Percentiles rank a stretch among this genome's conserved stretches.
Evolutionary conservation across 2,888 invertebrate species (phyloP).

Genomic region (Melangyna quadrimaculata): DNA sequence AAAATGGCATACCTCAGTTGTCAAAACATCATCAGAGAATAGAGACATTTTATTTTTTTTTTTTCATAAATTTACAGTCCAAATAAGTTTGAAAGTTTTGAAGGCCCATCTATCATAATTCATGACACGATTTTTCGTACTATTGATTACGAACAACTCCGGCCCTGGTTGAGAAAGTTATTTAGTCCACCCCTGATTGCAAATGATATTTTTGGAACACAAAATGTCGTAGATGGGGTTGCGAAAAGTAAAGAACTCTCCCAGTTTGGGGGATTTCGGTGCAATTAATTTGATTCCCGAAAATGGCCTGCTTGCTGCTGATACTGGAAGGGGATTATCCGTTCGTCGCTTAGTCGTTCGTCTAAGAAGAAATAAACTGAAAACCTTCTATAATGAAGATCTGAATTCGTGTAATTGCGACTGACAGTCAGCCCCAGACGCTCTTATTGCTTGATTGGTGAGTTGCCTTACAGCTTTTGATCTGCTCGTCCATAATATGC

Average conservation of each 20-base stretch:
- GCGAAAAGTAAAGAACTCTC: not conserved
- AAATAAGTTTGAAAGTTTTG: no score
- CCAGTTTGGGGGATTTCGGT: conserved; percentile 29
- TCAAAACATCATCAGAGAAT: no score
- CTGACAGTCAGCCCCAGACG: conserved; percentile 59
- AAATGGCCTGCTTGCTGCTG: conserved; percentile 11
- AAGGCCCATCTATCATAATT: no score
- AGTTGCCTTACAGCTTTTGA: conserved; percentile 22
- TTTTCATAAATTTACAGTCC: no score
- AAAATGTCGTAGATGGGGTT: conserved; percentile 4
- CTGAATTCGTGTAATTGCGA: conserved; percentile 54
- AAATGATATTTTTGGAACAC: conserved; percentile 44
- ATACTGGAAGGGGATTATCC: not conserved
- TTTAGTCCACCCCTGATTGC: not conserved
- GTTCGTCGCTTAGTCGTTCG: conserved; percentile 1
- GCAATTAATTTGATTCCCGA: conserved; percentile 59
- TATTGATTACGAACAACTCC: no score
- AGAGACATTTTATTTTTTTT: no score
- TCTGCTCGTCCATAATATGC: conserved; percentile 1
- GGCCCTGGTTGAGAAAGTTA: not conserved
- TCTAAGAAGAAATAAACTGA: conserved; percentile 16
- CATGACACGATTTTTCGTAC: no score
- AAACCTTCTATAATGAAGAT: conserved; percentile 62
- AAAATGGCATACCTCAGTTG: no score
- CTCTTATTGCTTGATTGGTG: conserved; percentile 61